Evolutionary conservation across 2,888 invertebrate species (phyloP).

Genomic region (Euphydryas editha): DNA sequence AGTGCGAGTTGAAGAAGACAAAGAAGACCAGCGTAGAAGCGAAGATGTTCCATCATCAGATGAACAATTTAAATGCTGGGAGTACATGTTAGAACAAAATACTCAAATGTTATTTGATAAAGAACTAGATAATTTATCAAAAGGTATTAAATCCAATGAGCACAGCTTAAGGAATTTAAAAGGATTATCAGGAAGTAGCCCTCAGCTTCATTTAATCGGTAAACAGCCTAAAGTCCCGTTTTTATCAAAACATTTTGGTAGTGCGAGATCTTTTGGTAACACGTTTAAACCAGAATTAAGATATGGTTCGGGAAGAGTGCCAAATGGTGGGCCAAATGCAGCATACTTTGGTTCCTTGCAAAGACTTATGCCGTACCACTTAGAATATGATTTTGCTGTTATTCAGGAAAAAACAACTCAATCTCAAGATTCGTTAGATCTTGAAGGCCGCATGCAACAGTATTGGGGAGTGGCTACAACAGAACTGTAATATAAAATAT

Average conservation of each 20-base stretch:
- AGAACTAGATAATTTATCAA: conserved; percentile 91
- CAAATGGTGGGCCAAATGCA: conserved; percentile 91
- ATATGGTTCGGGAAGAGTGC: conserved; percentile 83
- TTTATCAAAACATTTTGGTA: conserved; percentile 90
- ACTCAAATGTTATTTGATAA: conserved; percentile 94
- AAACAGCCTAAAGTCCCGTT: conserved; percentile 80
- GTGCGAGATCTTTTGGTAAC: conserved; percentile 90
- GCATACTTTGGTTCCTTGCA: conserved; percentile 94
- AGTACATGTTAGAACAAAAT: conserved; percentile 96
- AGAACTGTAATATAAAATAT: conserved; percentile 88
- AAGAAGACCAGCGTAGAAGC: conserved; percentile 73
- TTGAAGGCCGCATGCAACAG: conserved; percentile 93
- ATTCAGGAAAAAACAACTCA: conserved; percentile 89
- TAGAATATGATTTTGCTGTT: conserved; percentile 92
- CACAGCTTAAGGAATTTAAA: conserved; percentile 82
- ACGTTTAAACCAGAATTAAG: conserved; percentile 83
- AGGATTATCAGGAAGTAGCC: conserved; percentile 88
- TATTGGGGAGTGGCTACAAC: conserved; percentile 96
- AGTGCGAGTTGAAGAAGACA: conserved; percentile 86
- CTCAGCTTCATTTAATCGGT: conserved; percentile 83
- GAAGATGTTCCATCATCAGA: conserved; percentile 85
- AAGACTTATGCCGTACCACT: conserved; percentile 90
- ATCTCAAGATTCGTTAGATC: conserved; percentile 89
- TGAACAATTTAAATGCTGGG: conserved; percentile 96
- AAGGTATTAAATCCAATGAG: conserved; percentile 82